Base-by-base conservation (phyloP, 23 tunicate genomes). In the Trididemnum clinides region DNA sequence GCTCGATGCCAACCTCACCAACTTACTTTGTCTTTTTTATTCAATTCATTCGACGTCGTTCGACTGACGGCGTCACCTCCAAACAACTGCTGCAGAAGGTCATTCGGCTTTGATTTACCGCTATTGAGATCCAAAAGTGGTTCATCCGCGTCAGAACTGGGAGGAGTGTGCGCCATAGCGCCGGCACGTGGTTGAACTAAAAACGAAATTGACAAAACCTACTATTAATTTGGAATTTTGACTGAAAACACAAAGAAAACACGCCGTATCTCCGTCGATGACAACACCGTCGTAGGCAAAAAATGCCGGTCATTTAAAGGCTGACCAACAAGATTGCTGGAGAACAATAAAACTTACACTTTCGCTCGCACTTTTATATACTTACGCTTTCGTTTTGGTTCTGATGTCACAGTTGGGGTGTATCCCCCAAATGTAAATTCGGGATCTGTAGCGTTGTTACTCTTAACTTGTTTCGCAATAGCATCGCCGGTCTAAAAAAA, bases 361-460 rank as follows among this genome's bases (percentile, higher is more conserved):
- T n/a, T n/a, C n/a, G n/a, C n/a, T n/a, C n/a, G n/a, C n/a, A n/a
- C n/a, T n/a, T n/a, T n/a, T n/a, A 28, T 37, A 5, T 31, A 18
- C 36, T 78, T 70, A 73, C 82, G 37, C 77, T 64, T 87, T 51
- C 91, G 58, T 29, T 83, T 82, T 28, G 88, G 88, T 15, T 18
- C 72, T 20, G 69, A 69, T 0, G 88, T 86, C 1, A 87, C 83
- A 30, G 91, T 54, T 5, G 97, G 97, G n/a, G 97, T 91, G 33
- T 92, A 92, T 22, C 97, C 86, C 25, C 97, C 97, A 58, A 92
- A 92, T 22, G 91, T 33, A 0, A 92, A 25, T 23, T 83, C 91
- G 6, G 77, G 76, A 29, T 86, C 96, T 37, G 18, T 26, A 59
- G 69, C 27, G 54, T 44, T 10, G 10, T 10, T 44, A 15, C 54